Evolutionary conservation across 1,140 invertebrate species (phyloP), one percentile per base, ranked within the genome.

Genomic region (Solenopsis fugax): DNA sequence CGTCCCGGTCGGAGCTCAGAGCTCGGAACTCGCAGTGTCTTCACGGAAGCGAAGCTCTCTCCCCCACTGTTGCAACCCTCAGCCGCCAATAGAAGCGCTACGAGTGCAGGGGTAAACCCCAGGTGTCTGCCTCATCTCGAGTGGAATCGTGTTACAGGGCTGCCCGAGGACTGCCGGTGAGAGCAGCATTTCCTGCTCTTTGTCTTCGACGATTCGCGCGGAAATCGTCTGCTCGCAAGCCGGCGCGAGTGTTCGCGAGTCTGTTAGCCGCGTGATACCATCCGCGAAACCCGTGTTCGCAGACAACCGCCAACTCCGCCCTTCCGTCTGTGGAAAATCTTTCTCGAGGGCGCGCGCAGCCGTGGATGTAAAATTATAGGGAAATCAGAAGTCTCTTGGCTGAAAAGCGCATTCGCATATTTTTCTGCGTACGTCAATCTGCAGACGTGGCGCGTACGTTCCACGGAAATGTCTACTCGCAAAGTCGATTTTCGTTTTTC

Each of bases 181-280:
- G 52, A 77, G 62, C 60, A 69, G 75, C 71, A 62, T 89, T 92
- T 92, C 92, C 92, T 90, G 91, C 86, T 72, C 88, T 92, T 92
- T 92, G 91, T 92, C 73, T 80, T 34, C 41, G 75, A 13, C 86
- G 90, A 89, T 85, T 82, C 86, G 75, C 56, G 71, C 87, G 81
- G 86, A 91, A 91, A 86, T 86, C 62, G 72, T 60, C 78, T 54
- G 73, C 67, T 54, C 21, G 64, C 64, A 13, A 69, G 10, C 13
- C 29, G 5, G 12, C 52, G 60, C 34, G 29, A 10, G 58, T n/a
- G 18, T 85, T 52, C 52, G 80, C 80, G 54, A 16, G 67, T 80
- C 48, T 41, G 67, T 45, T 73, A 48, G 50, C 45, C 64, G 65
- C 37, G 50, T 37, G 67, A 73, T 73, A 37, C 67, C 52, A 58